Evolutionary conservation across 1,140 invertebrate species (phyloP).

Genomic region (Conus ventricosus): DNA sequence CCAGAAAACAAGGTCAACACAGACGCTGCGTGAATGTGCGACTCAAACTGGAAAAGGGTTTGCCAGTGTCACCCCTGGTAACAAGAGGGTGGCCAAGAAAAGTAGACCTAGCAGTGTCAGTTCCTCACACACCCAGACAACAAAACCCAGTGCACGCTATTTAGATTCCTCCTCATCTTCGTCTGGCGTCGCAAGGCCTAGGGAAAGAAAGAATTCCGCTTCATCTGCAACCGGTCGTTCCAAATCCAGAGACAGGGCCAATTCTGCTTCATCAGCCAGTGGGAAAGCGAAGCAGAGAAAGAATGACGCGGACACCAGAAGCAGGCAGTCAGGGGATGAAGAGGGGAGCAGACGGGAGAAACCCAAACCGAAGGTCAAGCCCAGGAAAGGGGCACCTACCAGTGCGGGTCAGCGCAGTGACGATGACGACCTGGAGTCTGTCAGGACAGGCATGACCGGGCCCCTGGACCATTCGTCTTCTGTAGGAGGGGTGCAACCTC

Average conservation of each 20-base stretch:
- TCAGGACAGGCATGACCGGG: conserved; percentile 10
- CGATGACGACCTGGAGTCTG: conserved; percentile 12
- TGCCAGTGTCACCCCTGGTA: conserved; percentile 46
- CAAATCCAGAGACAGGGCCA: conserved; percentile 42
- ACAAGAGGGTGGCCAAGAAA: conserved; percentile 53
- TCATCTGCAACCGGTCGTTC: neutral
- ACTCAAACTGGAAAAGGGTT: conserved; percentile 61
- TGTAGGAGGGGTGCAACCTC: neutral
- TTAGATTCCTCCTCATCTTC: conserved; percentile 28
- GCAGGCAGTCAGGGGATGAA: conserved; percentile 16
- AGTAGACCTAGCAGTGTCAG: conserved; percentile 52
- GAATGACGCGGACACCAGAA: conserved; percentile 27
- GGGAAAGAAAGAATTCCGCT: conserved; percentile 30
- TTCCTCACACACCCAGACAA: conserved; percentile 55
- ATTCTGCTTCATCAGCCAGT: neutral
- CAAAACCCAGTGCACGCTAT: conserved; percentile 38
- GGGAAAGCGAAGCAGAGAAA: conserved; percentile 37
- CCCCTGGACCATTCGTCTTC: conserved; percentile 6
- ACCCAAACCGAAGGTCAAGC: conserved; percentile 62
- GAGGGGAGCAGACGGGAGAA: conserved; percentile 14
- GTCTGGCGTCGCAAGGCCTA: neutral
- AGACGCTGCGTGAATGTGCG: conserved; percentile 63
- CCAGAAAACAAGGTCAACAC: conserved; percentile 49
- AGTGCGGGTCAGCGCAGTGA: neutral
- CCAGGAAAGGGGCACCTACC: conserved; percentile 43